Base-by-base conservation (phyloP, 2,888 invertebrate species). In the Capitulum mitella region DNA sequence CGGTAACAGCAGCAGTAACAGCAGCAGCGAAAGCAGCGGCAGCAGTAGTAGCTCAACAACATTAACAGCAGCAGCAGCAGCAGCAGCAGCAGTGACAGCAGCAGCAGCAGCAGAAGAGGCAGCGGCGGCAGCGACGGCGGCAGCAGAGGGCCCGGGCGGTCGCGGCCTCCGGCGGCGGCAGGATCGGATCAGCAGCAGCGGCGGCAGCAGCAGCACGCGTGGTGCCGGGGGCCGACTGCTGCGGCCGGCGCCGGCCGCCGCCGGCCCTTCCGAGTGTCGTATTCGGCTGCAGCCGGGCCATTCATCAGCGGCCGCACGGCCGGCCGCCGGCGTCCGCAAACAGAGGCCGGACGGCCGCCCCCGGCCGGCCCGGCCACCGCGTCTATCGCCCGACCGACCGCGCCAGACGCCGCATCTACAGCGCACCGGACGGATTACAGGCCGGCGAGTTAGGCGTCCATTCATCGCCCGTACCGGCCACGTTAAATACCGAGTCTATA, bases 201-300 rank as follows among this genome's bases (percentile, higher is more conserved):
- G 64, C 19, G 34, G 64, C 64, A 32, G 64, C 34, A 19, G 64
- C 34, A 16, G 64, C 34, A 34, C 64, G 64, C 64, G 64, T 64
- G 70, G 37, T 26, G 70, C 70, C 70, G 40, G 40, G 34, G 34
- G 19, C 34, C 6, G 12, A 32, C 22, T 37, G 16, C 64, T 19
- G 54, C 26, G 26, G 54, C 61, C 32, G n/a, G 16, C 61, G 32
- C 12, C 61, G 14, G 0, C 61, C 32, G 32, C 64, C 64, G 16
- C 1, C 70, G 70, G 70, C 70, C 8, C 26, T 40, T 70, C 70
- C 70, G 70, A 70, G 37, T 70, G 70, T 26, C 70, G 70, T 70
- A 70, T 37, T 40, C 70, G 70, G 70, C 70, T 70, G 70, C 70
- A 37, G 40, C 12, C 10, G 26, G 40, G 70, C 40, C 70, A 70